Percentiles rank a stretch among this genome's conserved stretches.
These are phyloP conservation scores for Podotricha telesiphe DNA, from an alignment of 2,888 invertebrate genomes.

Conservation along the genomic window DNA sequence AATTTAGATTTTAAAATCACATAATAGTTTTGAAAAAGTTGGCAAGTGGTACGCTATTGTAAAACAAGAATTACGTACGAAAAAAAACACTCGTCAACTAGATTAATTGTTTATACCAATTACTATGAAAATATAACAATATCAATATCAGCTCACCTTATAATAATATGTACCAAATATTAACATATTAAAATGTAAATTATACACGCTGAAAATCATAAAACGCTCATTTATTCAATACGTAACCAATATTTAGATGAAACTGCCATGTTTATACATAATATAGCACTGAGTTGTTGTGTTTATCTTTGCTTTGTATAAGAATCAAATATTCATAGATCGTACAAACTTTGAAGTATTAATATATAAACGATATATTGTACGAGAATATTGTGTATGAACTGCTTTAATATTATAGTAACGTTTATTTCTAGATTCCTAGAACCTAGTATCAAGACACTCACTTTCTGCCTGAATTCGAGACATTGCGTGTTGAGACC, in stretches of 20 bases:
- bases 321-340: conserved; percentile 26
- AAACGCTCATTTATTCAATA: conserved; percentile 19
- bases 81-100: too few relatives aligned
- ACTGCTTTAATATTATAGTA: not conserved
- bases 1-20: too few relatives aligned
- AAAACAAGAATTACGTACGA: too few relatives aligned
- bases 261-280: conserved; percentile 20
- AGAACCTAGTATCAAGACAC: too few relatives aligned
- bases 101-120: too few relatives aligned
- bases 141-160: not conserved
- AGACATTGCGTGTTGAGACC: too few relatives aligned
- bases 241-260: conserved; percentile 20
- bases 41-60: too few relatives aligned
- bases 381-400: not conserved
- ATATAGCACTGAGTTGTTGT: conserved; percentile 22
- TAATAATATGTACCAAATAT: too few relatives aligned
- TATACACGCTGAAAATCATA: conserved; percentile 1
- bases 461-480: too few relatives aligned
- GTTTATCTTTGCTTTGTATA: conserved; percentile 26
- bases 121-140: not conserved
- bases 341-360: not conserved
- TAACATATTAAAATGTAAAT: not conserved
- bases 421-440: too few relatives aligned
- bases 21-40: too few relatives aligned
- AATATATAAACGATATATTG: not conserved